Base-by-base conservation (phyloP, 2,113 vertebrate genomes). In the Bambusicola thoracicus region DNA sequence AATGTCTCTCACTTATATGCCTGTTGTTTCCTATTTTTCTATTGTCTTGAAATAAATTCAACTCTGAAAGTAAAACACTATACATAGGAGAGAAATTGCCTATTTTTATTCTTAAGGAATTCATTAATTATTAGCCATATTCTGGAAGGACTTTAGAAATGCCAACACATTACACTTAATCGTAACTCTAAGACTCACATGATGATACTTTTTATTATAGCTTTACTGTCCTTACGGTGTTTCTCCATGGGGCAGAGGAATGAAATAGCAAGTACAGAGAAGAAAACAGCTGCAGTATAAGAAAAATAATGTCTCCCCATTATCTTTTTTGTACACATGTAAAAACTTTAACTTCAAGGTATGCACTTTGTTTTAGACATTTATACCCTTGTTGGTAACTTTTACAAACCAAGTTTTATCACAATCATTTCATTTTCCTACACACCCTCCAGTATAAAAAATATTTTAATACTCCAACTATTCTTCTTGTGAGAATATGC, bases 401-500 rank as follows among this genome's bases (percentile, higher is more conserved):
- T 83, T 25, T 13, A 36, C 46, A 76, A 85, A 10, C 8, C 0
- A 2, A 29, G 44, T 53, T 92, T 94, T 80, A 87, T 66, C 8
- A 67, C 30, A 63, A 9, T 34, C 8, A 72, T 76, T 80, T 85
- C 0, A 17, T 90, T 81, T 76, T 73, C 21, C 5, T 95, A 55
- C 30, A 6, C 36, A 70, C 19, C 5, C 22, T 78, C 14, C 7
- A 48, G 40, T 65, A 75, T 59, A 83, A 78, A 84, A 59, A 73
- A 20, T 25, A 79, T 91, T 94, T 96, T 90, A 93, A 91, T 94
- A 88, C 90, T 96, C 76, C 32, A 76, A 38, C 61, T 96, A 58
- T 51, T 70, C 94, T 93, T 46, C 65, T 93, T 95, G 85, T 73
- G 96, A 92, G 27, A 16, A 63, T 68, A 83, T 63, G 82, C 90